Evolutionary conservation across 2,797 vertebrate species (phyloP), one percentile per base, ranked within the genome.

Genomic region (Ceryle rudis): DNA sequence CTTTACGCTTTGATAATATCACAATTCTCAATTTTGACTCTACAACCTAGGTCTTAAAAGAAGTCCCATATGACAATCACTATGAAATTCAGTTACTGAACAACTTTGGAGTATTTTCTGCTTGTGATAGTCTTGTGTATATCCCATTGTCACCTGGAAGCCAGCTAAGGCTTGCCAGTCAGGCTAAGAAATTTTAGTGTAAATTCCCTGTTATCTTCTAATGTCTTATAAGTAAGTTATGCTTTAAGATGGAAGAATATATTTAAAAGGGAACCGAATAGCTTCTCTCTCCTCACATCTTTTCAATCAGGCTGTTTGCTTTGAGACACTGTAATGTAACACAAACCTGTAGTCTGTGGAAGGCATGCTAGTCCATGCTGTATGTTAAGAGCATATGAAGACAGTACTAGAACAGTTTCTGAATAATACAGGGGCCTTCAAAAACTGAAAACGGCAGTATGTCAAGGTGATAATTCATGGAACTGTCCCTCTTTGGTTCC

Each of bases 281-380:
- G 16, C 54, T 93, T 91, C 39, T 85, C 14, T 92, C 37, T 78
- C 54, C 33, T 28, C 22, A 21, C 35, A 69, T 72, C 71, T 85
- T 89, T 91, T 83, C 70, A 71, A 77, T 81, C 44, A 91, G 89
- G 71, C 44, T 78, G 16, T 90, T 91, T 87, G 44, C 51, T 95
- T 77, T 91, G 61, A 82, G 64, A 41, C 33, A 26, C 52, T 25
- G 19, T 47, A 67, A 62, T 25, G 21, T 47, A 65, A 65, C 55
- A 66, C 49, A 89, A 54, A 46, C 60, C 33, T 85, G 33, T 42
- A 91, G 61, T 71, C 57, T 65, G n/a, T 73, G 10, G 6, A 52
- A 77, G 57, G 54, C 62, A 66, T 89, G 31, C 58, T 81, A 65
- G 61, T 65, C 44, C 51, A 5, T 57, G 69, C 64, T 91, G 14